Base-by-base conservation (phyloP, 1,140 invertebrate species). In the Sycobia sp. region DNA sequence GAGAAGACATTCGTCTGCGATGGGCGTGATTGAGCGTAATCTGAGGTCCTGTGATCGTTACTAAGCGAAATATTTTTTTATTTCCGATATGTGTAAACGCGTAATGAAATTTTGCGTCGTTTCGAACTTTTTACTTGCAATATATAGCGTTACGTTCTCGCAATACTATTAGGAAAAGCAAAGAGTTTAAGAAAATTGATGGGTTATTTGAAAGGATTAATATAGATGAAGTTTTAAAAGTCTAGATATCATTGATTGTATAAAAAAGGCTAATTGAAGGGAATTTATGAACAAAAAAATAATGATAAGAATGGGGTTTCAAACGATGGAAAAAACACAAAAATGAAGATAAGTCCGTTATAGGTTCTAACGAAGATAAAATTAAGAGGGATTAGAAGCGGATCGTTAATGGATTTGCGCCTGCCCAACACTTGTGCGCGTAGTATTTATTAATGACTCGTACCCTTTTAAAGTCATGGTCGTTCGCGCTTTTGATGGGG, bases 21-120 rank as follows among this genome's bases (percentile, higher is more conserved):
- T 46, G 73, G 73, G 76, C 73, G 73, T 74, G 79, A 73, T 77
- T 82, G 78, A 77, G 75, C 39, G 73, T 81, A 79, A 81, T 82
- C 79, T 80, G 79, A 82, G 80, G 80, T 81, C 79, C 80, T 81
- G 80, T 82, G 80, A 82, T 82, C 79, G 78, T 82, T 81, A 82
- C 50, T 80, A 81, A 81, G 77, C 78, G 74, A 82, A 81, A 81
- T 81, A 81, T 82, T 82, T 82, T 82, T 81, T 82, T 82, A 82
- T 82, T 82, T 82, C 78, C 72, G 75, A 75, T 65, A 65, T 47
- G n/a, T n/a, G 76, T 79, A 77, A 79, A 80, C 75, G 74, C 76
- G 76, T 78, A 78, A 75, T 76, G 67, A 76, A 77, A 69, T 77
- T 65, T 65, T 81, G 77, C 79, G 78, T 81, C 78, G 77, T 80